phyloP scores from a whole-genome alignment of 2,888 invertebrate genomes.

The Ophion slaviceki region DNA sequence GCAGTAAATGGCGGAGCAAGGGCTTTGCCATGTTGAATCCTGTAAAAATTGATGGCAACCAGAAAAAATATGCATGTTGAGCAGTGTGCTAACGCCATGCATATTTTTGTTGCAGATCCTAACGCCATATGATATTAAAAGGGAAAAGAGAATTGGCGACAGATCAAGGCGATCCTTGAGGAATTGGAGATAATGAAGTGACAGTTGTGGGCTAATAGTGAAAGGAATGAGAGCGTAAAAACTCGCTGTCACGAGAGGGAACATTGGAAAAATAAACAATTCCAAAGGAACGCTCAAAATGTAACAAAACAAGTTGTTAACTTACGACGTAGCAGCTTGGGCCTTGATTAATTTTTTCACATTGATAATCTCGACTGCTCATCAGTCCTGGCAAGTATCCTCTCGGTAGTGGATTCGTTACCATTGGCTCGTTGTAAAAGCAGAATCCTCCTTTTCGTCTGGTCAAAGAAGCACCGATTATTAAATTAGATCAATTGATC shows the following conservation, averaged over 20 bases:
- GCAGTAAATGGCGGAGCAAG: slow-evolving; percentile 41
- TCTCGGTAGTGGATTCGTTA: slow-evolving; percentile 6
- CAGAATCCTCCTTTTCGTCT: slow-evolving; percentile 6
- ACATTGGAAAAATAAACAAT: too few relatives aligned
- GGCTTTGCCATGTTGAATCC: slow-evolving; percentile 2
- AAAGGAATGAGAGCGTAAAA: too few relatives aligned
- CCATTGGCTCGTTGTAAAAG: slow-evolving; percentile 26
- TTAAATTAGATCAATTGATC: not conserved
- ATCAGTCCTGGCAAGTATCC: slow-evolving; percentile 23
- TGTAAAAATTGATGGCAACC: not conserved
- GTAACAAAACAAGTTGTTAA: not conserved
- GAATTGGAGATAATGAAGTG: too few relatives aligned
- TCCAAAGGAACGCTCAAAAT: too few relatives aligned
- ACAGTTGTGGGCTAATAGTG: too few relatives aligned
- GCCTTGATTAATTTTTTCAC: not conserved
- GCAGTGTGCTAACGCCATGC: too few relatives aligned
- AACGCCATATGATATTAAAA: too few relatives aligned
- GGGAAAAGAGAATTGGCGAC: too few relatives aligned
- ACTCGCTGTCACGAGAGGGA: too few relatives aligned
- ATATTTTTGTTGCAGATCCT: too few relatives aligned
- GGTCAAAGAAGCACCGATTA: not conserved
- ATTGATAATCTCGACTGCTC: slow-evolving; percentile 32
- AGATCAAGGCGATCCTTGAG: too few relatives aligned
- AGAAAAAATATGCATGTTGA: too few relatives aligned
- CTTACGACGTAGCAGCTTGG: slow-evolving; percentile 35